phyloP scores from a whole-genome alignment of 2,797 vertebrate genomes.

The Danio jaintianensis region DNA sequence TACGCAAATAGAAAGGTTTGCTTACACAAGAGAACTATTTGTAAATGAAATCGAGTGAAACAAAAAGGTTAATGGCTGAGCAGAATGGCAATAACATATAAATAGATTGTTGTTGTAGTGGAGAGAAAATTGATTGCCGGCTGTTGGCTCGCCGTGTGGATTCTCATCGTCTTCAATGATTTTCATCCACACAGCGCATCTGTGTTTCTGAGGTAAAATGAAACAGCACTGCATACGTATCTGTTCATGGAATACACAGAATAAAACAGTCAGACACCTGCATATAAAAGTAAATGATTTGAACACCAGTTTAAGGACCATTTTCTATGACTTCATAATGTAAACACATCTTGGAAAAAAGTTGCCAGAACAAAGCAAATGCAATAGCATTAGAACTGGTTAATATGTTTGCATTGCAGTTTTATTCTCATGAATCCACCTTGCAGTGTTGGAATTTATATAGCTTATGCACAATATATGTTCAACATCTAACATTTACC shows the following conservation, averaged over 20 bases:
- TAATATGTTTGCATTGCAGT: background rate
- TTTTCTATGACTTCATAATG: background rate
- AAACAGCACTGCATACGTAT: background rate
- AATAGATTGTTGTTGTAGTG: slow-evolving; percentile 42
- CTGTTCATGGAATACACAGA: background rate
- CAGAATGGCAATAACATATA: slow-evolving; percentile 31
- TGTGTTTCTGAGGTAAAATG: slow-evolving; percentile 23
- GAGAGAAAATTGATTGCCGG: slow-evolving; percentile 37
- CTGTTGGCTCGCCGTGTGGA: slow-evolving; percentile 3
- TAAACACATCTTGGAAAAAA: background rate
- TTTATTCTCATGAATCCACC: background rate
- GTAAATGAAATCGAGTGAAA: slow-evolving; percentile 49
- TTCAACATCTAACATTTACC: slow-evolving; percentile 53
- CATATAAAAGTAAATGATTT: background rate
- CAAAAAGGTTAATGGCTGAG: slow-evolving; percentile 60
- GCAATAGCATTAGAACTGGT: background rate
- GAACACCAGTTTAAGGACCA: background rate
- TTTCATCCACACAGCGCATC: slow-evolving; percentile 18
- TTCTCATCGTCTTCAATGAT: slow-evolving; percentile 27
- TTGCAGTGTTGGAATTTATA: background rate
- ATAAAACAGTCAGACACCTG: background rate
- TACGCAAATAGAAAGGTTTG: slow-evolving; percentile 46
- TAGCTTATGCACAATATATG: background rate
- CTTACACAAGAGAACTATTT: slow-evolving; percentile 49
- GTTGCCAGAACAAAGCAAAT: background rate